phyloP scores from a whole-genome alignment of 2,888 invertebrate species.

The Iselma pallidipennis region DNA sequence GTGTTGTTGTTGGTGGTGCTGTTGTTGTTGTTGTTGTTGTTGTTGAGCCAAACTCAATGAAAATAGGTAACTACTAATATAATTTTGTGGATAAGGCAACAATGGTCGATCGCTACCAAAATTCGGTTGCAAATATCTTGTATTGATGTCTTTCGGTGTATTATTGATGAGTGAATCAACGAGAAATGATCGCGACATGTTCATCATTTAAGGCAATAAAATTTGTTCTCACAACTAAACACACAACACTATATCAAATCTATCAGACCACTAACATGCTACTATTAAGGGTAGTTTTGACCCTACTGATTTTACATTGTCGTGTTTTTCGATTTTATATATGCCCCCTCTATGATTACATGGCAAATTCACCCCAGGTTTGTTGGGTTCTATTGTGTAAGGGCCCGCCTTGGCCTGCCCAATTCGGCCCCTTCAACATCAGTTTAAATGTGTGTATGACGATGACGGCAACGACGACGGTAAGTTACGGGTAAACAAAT shows the following conservation, averaged over 20 bases:
- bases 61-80: conserved; percentile 67
- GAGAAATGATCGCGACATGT: conserved; percentile 81
- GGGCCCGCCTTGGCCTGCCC: conserved; percentile 48
- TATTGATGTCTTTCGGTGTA: conserved; percentile 60
- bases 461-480: conserved; percentile 31
- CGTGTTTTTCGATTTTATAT: conserved; percentile 40
- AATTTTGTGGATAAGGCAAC: conserved; percentile 67
- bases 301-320: conserved; percentile 29
- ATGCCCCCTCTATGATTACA: conserved; percentile 43
- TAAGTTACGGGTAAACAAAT: conserved; percentile 47
- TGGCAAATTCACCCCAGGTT: conserved; percentile 38
- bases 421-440: conserved; percentile 37
- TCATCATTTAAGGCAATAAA: conserved; percentile 37
- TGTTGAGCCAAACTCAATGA: conserved; percentile 67
- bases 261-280: conserved; percentile 7
- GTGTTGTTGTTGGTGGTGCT: conserved; percentile 47
- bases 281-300: conserved; percentile 16
- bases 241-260: not conserved
- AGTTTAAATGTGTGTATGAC: conserved; percentile 26
- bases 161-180: conserved; percentile 79
- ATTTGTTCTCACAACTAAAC: not conserved
- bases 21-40: conserved; percentile 50
- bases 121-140: conserved; percentile 54
- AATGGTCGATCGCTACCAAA: conserved; percentile 58
- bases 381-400: conserved; percentile 43